Evolutionary conservation across 2,888 invertebrate genomes (phyloP).

Genomic region (Drosophila merina): DNA sequence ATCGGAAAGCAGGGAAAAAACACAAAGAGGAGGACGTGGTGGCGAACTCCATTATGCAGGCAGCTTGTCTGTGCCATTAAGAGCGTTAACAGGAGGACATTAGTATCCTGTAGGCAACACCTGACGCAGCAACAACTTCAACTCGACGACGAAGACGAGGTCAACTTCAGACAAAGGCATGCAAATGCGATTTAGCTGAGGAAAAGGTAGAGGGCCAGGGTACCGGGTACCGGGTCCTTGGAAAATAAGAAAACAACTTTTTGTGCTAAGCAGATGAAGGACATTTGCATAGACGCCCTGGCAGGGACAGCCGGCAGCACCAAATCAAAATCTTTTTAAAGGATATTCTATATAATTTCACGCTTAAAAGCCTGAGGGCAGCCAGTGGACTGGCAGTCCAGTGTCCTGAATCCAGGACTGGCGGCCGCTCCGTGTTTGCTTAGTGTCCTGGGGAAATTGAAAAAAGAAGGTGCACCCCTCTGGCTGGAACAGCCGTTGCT

Average conservation of each 20-base stretch:
- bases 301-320: constrained; percentile 35
- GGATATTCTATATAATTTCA: constrained; percentile 74
- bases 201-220: background rate
- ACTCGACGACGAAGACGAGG: constrained; percentile 49
- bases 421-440: constrained; percentile 56
- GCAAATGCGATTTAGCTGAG: constrained; percentile 65
- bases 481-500: constrained; percentile 64
- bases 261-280: constrained; percentile 76
- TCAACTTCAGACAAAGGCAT: constrained; percentile 76
- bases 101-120: constrained; percentile 70
- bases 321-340: constrained; percentile 77
- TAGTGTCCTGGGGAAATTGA: constrained; percentile 62
- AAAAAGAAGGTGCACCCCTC: constrained; percentile 46
- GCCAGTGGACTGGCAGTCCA: constrained; percentile 26
- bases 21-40: constrained; percentile 4
- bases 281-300: constrained; percentile 69
- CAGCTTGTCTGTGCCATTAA: constrained; percentile 72
- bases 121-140: constrained; percentile 54
- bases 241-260: constrained; percentile 76
- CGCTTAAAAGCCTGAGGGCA: constrained; percentile 58
- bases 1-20: background rate
- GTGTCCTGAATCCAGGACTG: constrained; percentile 6
- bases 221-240: constrained; percentile 44
- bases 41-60: constrained; percentile 54
- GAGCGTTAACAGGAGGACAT: constrained; percentile 65